Evolutionary conservation across 2,113 vertebrate genomes (phyloP).

Genomic region (Boulengerochromis microlepis): DNA sequence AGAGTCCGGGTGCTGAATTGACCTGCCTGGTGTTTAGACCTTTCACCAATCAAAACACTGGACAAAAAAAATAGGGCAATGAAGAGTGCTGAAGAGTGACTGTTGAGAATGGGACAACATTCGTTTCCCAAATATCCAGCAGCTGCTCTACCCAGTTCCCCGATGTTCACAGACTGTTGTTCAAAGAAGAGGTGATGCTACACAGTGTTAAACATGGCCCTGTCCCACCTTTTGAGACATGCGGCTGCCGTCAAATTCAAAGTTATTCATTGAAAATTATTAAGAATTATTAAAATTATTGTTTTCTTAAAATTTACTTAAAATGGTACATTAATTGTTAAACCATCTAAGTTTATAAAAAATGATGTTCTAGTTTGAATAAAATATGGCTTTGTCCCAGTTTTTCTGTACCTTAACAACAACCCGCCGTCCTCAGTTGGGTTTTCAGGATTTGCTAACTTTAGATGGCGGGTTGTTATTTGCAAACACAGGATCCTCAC

Average conservation of each 20-base stretch:
- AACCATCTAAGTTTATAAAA: background rate
- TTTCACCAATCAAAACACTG: background rate
- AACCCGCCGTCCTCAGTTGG: background rate
- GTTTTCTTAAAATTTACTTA: background rate
- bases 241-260: background rate
- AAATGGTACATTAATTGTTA: background rate
- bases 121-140: background rate
- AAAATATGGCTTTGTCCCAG: background rate
- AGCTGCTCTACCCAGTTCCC: background rate
- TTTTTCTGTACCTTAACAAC: background rate
- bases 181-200: background rate
- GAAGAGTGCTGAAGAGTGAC: background rate
- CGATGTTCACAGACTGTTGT: background rate
- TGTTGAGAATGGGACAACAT: background rate
- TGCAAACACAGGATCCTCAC: background rate
- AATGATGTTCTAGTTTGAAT: background rate
- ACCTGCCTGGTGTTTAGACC: background rate
- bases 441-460: background rate
- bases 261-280: background rate
- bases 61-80: background rate
- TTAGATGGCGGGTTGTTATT: rapidly evolving
- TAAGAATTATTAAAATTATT: background rate
- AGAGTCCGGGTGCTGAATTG: background rate
- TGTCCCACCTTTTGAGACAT: background rate
- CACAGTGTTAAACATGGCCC: background rate